Percentiles rank a stretch among this genome's conserved stretches.
phyloP scores from a whole-genome alignment of 2,113 vertebrate genomes.

The Pipra filicauda region DNA sequence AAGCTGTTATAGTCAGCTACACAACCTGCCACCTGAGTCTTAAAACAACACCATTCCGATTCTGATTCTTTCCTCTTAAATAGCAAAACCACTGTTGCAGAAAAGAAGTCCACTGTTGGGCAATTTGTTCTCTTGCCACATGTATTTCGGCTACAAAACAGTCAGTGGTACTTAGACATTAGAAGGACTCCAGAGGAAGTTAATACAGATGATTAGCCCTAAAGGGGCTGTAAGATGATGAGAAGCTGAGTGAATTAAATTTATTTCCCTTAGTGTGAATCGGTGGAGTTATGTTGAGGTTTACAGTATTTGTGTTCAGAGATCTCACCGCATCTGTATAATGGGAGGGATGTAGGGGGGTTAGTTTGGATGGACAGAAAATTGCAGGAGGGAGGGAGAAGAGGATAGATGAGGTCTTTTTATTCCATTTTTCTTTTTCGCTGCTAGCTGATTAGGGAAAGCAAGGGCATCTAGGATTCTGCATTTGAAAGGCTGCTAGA shows the following conservation, averaged over 20 bases:
- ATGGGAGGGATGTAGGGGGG: not conserved
- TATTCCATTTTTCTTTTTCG: conserved; percentile 18
- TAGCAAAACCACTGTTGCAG: conserved; percentile 50
- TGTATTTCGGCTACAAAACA: conserved; percentile 17
- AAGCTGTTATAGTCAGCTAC: not conserved
- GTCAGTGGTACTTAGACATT: conserved; percentile 17
- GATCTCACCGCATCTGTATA: not conserved
- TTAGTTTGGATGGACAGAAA: not conserved
- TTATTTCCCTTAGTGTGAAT: conserved; percentile 47
- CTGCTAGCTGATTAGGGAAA: conserved; percentile 52
- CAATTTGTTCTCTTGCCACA: conserved; percentile 49
- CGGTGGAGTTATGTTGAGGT: conserved; percentile 25
- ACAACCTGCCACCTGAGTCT: not conserved
- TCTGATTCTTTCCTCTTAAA: not conserved
- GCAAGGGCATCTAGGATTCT: conserved; percentile 57
- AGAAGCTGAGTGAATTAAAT: conserved; percentile 65
- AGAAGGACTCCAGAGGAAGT: conserved; percentile 65
- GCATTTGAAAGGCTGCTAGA: conserved; percentile 64
- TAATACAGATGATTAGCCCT: conserved; percentile 63
- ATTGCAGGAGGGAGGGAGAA: not conserved
- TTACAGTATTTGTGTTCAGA: conserved; percentile 50
- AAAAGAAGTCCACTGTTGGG: conserved; percentile 45
- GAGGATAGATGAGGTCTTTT: not conserved
- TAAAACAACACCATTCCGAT: not conserved
- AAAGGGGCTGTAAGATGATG: conserved; percentile 63